Base-by-base conservation (phyloP, 35 echinoderm and acorn worm genomes). In the Ptychodera flava region DNA sequence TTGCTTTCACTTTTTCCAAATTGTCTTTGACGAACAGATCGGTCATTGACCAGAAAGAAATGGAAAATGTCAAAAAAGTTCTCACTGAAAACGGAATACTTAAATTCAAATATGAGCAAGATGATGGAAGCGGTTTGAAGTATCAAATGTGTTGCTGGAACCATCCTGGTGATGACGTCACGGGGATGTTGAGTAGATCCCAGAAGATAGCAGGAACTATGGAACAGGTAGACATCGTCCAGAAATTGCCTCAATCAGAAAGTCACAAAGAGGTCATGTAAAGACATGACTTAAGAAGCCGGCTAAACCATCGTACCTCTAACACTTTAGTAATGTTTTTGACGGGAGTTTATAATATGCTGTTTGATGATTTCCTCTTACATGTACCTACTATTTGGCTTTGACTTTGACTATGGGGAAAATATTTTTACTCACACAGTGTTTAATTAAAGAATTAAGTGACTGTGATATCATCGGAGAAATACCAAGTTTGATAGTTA, bases 131-230 rank as follows among this genome's bases (percentile, higher is more conserved):
- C 31, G 86, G 86, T 30, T 29, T 76, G 0, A 80, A 87, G 22
- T 79, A 64, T 14, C 77, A 35, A 10, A 80, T 79, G 1, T 76
- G 78, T 15, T 2, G 78, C 10, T 87, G 86, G 86, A 87, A 78
- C 79, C 86, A 87, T 37, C 86, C 86, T 22, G 86, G 86, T 0
- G 31, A 33, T 14, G 86, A 87, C 35, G 79, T 87, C 31, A 87
- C 86, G 0, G 86, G 86, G 0, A 87, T 87, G 86, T 15, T 84
- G 1, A 15, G 1, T 35, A 33, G 35, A 35, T 84, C 82, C 12
- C 12, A 36, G 15, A 84, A 84, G 82, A 84, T 84, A n/a, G 82
- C 35, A 10, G 82, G 35, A 1, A 84, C 82, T 1, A 36, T 36
- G 31, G 82, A 84, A 29, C 27, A 84, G 82, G 82, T 84, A 32